Base-by-base conservation (phyloP, 2,888 invertebrate species). In the Diaprepes abbreviatus region DNA sequence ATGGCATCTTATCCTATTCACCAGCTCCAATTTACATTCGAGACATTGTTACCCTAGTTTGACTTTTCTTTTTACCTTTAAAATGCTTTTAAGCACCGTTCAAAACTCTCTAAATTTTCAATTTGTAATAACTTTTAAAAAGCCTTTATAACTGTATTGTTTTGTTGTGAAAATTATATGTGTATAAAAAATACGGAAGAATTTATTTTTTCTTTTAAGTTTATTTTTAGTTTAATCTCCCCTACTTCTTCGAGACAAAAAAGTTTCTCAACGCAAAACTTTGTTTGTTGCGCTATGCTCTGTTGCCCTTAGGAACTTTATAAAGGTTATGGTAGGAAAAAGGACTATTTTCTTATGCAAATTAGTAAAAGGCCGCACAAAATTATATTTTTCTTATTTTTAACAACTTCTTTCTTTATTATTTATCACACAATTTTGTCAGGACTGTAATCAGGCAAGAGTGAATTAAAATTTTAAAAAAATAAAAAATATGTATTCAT, bases 161-260 rank as follows among this genome's bases (percentile, higher is more conserved):
- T 5, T 5, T 24, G 24, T 5, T 24, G 24, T 3, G 5, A 24
- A 5, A 24, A n/a, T n/a, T n/a, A n/a, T n/a, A n/a, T n/a, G 24
- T 24, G 5, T 24, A 24, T 24, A 24, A 24, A 43, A 40, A 40
- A 16, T 16, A 1, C 1, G 17, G 43, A 43, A 17, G 10, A 17
- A 21, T 43, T 43, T 17, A 36, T 36, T 40, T 14, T 14, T 40
- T 40, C 17, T 40, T 40, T 40, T 40, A 40, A 17, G n/a, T 43
- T n/a, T 43, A 10, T 21, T 43, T 43, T 43, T 43, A 19, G 24
- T 43, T 43, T 43, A 43, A 43, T 43, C n/a, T 43, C 17, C 21
- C 19, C 19, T 40, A 21, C 19, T n/a, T 43, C 17, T 43, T 43
- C 10, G 6, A 10, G 19, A 19, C 43, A 21, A 43, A 40, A 43